These are phyloP conservation scores for Bos taurus DNA, from an alignment of 2,113 vertebrate genomes.

Conservation along the genomic window DNA sequence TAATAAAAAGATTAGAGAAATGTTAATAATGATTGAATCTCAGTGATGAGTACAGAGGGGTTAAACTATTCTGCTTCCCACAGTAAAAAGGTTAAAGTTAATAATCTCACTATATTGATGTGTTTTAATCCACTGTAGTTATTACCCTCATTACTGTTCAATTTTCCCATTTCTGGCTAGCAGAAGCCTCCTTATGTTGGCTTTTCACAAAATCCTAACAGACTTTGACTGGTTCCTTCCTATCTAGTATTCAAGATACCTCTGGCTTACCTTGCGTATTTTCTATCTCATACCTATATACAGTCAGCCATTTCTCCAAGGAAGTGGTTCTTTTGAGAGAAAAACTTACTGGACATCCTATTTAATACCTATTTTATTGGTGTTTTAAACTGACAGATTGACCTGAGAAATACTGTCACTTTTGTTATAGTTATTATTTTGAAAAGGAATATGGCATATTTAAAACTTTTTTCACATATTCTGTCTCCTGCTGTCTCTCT, in stretches of 20 bases:
- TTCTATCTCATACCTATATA: not conserved
- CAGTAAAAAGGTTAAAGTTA: not conserved
- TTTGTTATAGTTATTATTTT: not conserved
- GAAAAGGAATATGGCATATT: not conserved
- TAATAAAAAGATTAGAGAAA: not conserved
- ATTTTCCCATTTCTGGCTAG: not conserved
- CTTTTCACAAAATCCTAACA: constrained; percentile 31
- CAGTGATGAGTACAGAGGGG: not conserved
- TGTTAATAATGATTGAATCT: not conserved
- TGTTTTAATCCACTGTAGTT: not conserved
- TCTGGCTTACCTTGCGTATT: not conserved
- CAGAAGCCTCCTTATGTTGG: not conserved
- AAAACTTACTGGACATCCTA: not conserved
- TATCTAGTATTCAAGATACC: not conserved
- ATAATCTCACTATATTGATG: not conserved
- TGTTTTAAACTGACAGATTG: not conserved
- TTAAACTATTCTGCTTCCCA: not conserved
- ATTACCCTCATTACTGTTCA: not conserved
- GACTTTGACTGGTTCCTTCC: not conserved
- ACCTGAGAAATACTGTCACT: not conserved
- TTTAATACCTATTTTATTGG: not conserved
- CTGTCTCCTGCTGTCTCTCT: not conserved
- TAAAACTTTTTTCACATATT: not conserved
- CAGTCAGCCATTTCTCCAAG: not conserved
- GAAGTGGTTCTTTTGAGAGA: not conserved